A percentile compares a stretch with the other conserved stretches of the same genome.
Conservation (phyloP, 2,888 invertebrate genomes). For the Lamproptera curius region DNA sequence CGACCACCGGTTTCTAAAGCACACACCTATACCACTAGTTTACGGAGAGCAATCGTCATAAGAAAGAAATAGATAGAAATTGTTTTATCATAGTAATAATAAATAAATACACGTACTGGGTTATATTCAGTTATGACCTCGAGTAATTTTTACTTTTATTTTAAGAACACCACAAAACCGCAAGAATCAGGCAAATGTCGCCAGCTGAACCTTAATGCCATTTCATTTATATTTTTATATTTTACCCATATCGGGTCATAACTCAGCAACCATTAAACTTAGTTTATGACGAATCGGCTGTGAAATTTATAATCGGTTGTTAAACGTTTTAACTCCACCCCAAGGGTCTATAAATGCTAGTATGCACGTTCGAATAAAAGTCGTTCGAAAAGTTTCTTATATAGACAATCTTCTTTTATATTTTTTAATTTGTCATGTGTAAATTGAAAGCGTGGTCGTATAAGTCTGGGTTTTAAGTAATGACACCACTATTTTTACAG, state of each 20-base stretch:
- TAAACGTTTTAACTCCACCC: slow-evolving; percentile 13
- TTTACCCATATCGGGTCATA: slow-evolving; percentile 6
- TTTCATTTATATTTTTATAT: no score
- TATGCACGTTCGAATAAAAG: not conserved
- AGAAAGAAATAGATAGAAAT: no score
- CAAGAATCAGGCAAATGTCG: not conserved
- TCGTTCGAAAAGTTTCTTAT: no score
- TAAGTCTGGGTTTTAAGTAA: no score
- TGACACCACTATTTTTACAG: no score
- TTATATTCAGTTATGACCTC: not conserved
- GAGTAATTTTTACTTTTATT: not conserved
- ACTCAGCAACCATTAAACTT: slow-evolving; percentile 10
- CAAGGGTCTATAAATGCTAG: slow-evolving; percentile 6
- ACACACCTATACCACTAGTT: no score
- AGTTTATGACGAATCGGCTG: slow-evolving; percentile 19
- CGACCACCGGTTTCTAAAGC: no score
- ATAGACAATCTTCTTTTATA: no score
- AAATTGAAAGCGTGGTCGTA: no score
- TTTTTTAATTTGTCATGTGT: no score
- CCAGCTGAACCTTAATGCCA: no score
- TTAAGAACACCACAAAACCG: not conserved
- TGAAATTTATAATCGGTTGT: slow-evolving; percentile 13
- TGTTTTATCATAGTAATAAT: not conserved
- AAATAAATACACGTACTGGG: not conserved
- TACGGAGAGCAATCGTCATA: no score